These are phyloP conservation scores for Pemphredon lugubris DNA, from an alignment of 2,888 invertebrate species.

Conservation along the genomic window DNA sequence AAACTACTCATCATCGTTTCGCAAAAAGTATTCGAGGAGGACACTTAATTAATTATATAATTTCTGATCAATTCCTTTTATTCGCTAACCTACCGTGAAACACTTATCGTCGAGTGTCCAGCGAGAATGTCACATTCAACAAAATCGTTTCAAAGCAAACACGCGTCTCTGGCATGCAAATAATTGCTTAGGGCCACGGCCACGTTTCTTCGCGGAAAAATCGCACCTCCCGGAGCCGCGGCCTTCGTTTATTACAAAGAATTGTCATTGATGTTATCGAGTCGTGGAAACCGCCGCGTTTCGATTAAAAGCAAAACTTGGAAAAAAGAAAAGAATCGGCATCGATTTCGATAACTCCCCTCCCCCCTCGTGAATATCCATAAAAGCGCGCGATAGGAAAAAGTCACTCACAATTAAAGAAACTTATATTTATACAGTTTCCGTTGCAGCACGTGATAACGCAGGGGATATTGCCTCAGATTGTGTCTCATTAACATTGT, in stretches of 20 bases:
- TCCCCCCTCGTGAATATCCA: too few species aligned
- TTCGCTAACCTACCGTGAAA: conserved; percentile 19
- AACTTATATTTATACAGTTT: too few species aligned
- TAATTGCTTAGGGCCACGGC: conserved; percentile 44
- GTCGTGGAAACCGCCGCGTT: too few species aligned
- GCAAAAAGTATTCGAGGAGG: background rate
- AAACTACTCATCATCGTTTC: too few species aligned
- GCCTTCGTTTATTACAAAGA: background rate
- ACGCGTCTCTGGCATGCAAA: conserved; percentile 38
- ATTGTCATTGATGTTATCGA: background rate
- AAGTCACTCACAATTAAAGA: too few species aligned
- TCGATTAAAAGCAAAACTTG: background rate
- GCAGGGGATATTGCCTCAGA: too few species aligned
- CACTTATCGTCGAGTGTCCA: conserved; percentile 13
- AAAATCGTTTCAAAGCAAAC: conserved; percentile 24
- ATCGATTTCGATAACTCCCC: too few species aligned
- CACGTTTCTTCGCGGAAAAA: conserved; percentile 44
- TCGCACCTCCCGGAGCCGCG: conserved; percentile 10
- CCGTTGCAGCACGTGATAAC: too few species aligned
- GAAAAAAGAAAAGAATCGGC: background rate
- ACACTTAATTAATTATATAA: too few species aligned
- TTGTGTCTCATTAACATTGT: too few species aligned
- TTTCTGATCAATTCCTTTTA: too few species aligned
- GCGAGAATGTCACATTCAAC: conserved; percentile 28
- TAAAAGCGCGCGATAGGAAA: too few species aligned